Percentiles rank a stretch among this genome's conserved stretches.
phyloP scores from a whole-genome alignment of 2,797 vertebrate genomes.

The Thripadectes ignobilis region DNA sequence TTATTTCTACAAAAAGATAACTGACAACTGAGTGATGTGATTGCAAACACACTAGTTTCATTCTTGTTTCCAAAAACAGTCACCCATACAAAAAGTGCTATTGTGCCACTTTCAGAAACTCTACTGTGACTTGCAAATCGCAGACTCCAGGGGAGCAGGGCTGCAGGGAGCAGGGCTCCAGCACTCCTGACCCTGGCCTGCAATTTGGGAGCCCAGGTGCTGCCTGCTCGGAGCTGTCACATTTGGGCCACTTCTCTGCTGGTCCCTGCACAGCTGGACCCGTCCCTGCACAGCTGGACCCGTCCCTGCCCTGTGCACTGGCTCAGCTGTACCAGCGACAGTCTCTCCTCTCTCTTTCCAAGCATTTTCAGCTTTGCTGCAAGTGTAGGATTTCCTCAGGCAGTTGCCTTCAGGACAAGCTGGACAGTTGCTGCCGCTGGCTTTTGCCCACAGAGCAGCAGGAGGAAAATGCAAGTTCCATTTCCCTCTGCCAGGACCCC shows the following conservation, averaged over 20 bases:
- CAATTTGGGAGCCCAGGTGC: neutral
- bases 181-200: neutral
- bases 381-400: neutral
- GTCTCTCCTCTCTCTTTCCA: neutral
- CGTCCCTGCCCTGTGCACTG: neutral
- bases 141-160: neutral
- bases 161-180: neutral
- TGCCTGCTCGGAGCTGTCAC: neutral
- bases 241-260: neutral
- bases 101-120: neutral
- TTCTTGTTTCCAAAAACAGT: neutral
- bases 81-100: neutral
- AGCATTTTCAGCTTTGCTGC: neutral
- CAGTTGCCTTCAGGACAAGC: neutral
- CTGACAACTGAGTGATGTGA: neutral
- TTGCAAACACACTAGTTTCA: neutral
- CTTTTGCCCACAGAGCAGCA: neutral
- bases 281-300: fast-evolving
- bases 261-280: neutral
- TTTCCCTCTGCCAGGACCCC: neutral
- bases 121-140: neutral
- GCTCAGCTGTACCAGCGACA: neutral
- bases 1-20: neutral
- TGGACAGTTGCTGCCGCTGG: neutral
- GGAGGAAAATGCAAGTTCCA: neutral